Evolutionary conservation across 30 jellyfish, hydroid and myxozoan genomes (phyloP).

Genomic region (Aurelia sp.): DNA sequence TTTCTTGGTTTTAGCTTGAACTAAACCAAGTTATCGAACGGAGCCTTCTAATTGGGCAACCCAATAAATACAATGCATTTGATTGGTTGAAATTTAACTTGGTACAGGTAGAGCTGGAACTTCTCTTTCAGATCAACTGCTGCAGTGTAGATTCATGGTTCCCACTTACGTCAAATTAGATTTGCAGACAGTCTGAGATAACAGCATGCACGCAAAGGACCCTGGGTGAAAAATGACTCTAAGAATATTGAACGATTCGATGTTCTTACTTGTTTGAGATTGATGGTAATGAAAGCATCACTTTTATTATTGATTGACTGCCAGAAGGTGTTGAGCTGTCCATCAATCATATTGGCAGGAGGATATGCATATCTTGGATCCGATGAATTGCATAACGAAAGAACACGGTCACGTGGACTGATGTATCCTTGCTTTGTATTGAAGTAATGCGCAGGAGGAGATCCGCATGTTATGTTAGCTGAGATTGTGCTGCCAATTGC

Average conservation of each 20-base stretch:
- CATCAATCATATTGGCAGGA: constrained; percentile 65
- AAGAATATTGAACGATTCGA: not conserved
- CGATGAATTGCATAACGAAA: constrained; percentile 70
- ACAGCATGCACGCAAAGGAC: too few species aligned
- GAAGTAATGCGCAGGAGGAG: constrained; percentile 96
- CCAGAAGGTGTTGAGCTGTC: constrained; percentile 55
- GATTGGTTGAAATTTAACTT: too few species aligned
- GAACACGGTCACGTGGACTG: constrained; percentile 66
- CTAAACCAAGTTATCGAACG: too few species aligned
- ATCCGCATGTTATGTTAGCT: constrained; percentile 94
- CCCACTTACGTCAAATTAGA: not conserved
- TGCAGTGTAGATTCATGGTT: too few species aligned
- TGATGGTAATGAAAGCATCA: constrained; percentile 50
- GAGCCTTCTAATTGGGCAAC: too few species aligned
- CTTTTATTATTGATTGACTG: constrained; percentile 54
- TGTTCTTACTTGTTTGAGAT: constrained; percentile 64
- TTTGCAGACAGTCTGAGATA: too few species aligned
- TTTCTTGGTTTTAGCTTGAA: too few species aligned
- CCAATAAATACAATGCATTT: too few species aligned
- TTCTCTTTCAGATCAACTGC: too few species aligned
- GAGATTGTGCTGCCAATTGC: constrained; percentile 71
- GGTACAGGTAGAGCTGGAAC: too few species aligned
- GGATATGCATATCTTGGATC: constrained; percentile 72
- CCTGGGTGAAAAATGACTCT: too few species aligned
- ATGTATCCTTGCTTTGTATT: constrained; percentile 94